phyloP scores from a whole-genome alignment of 2,113 vertebrate genomes.

The Pluvialis apricaria region DNA sequence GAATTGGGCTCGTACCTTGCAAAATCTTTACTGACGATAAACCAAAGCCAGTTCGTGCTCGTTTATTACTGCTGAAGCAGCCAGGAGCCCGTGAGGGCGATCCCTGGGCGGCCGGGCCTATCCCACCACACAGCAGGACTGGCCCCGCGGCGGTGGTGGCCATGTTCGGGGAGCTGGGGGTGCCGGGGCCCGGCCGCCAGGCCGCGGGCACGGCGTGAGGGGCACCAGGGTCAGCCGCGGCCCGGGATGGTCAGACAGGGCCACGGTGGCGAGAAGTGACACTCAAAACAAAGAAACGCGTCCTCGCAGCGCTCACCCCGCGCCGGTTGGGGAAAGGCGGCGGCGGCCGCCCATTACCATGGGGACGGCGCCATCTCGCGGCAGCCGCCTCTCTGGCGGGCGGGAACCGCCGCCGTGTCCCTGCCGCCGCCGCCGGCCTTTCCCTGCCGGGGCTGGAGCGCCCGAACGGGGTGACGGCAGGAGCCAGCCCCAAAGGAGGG shows the following conservation, averaged over 20 bases:
- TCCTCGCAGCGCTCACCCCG: fast-evolving
- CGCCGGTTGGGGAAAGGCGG: not conserved
- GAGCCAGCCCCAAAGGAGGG: not conserved
- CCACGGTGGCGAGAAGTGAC: not conserved
- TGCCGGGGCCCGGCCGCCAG: too few relatives aligned
- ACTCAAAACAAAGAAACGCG: fast-evolving
- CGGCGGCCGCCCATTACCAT: not conserved
- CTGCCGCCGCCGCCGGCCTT: too few relatives aligned
- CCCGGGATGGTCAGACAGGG: not conserved
- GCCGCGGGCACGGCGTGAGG: not conserved
- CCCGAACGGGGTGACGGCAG: fast-evolving
- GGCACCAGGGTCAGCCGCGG: too few relatives aligned
- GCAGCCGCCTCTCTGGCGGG: not conserved
- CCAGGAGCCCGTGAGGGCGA: fast-evolving
- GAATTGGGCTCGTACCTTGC: not conserved
- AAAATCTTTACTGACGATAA: fast-evolving
- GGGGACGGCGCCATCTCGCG: not conserved
- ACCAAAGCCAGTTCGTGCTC: not conserved
- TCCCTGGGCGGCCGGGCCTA: fast-evolving
- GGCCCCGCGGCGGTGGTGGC: fast-evolving
- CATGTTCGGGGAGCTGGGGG: fast-evolving
- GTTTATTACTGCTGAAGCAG: fast-evolving
- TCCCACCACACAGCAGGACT: fast-evolving
- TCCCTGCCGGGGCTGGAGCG: fast-evolving
- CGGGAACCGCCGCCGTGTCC: not conserved